Evolutionary conservation across 1,140 invertebrate genomes (phyloP), one percentile per base, ranked within the genome.

Genomic region (Hylaeus volcanicus): DNA sequence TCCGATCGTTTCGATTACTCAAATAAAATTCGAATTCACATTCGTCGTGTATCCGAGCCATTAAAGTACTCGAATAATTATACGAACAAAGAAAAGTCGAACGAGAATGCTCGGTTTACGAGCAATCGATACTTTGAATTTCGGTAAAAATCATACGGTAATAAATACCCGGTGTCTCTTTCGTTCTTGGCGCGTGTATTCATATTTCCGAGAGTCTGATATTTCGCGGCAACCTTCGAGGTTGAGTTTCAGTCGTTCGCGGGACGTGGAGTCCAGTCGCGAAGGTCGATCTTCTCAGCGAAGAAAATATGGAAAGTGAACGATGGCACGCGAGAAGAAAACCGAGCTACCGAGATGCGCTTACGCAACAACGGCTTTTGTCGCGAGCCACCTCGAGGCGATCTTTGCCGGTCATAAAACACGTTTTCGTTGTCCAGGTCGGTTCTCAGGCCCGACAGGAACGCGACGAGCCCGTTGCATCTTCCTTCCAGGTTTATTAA

Each of bases 231-330:
- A 14, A 14, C 56, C 58, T 45, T 72, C 55, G 66, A 79, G 58
- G 41, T 69, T 12, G 45, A 79, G 65, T 75, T 84, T 26, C 45
- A 74, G 15, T 5, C 2, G 66, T n/a, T 70, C 11, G 11, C 39
- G 55, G 63, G 48, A 48, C 79, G 11, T 65, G 5, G n/a, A 41
- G 8, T 6, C 12, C 51, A 9, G 9, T 51, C 51, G 9, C 51
- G 37, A 58, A 74, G 78, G 78, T 75, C 71, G 66, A 51, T 39
- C 58, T 70, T 70, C 39, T 9, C 0, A 11, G 41, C 12, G 58
- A 6, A 41, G 48, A 71, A 26, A 77, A 75, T 79, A 72, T 82
- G 73, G 79, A 86, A 86, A 82, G 70, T 78, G 55, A 85, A 74
- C 71, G 70, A 71, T 26, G 70, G 84, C 63, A 58, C 73, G 26